Base-by-base conservation (phyloP, 1,140 invertebrate genomes). In the Diabrotica undecimpunctata region DNA sequence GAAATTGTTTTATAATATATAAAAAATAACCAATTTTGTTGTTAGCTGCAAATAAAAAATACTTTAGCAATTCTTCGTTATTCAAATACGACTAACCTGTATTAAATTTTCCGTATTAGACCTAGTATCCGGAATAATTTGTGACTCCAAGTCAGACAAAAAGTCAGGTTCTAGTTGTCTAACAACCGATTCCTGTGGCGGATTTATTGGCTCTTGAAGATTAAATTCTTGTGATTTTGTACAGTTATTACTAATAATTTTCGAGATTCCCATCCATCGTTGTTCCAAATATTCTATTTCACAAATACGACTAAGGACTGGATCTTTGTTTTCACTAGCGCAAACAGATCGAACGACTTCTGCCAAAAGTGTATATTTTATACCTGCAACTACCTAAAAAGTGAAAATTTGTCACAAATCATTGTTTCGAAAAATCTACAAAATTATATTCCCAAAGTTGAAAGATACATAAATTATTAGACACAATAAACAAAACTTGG, bases 181-280 rank as follows among this genome's bases (percentile, higher is more conserved):
- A 3, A 60, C 51, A 11, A 61, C 57, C 52, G 52, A 11, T 52
- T 74, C 70, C 55, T 68, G 62, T 54, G 54, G 59, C 10, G 25
- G 41, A 12, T n/a, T 46, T 35, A 63, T 61, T 9, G 35, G 13
- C 6, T 38, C 14, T 54, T 53, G 13, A 0, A 66, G 55, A 9
- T 65, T 38, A 64, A 71, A 79, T 58, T 76, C 72, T 72, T 79
- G 77, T 7, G 72, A 71, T 11, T 55, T 35, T 6, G 78, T 79
- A 55, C 78, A 79, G 65, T 79, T 79, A 64, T 79, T 79, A 10
- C 57, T 59, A 12, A 78, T 74, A 11, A 78, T 76, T 66, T 76
- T 78, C 7, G 56, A 61, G 57, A 67, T 70, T 12, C 68, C 74
- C 7, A 76, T 68, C 72, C 76, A 77, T 11, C 74, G 72, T 65